These are phyloP conservation scores for Lepidurus apus DNA, from an alignment of 1,140 invertebrate species.

Conservation along the genomic window DNA sequence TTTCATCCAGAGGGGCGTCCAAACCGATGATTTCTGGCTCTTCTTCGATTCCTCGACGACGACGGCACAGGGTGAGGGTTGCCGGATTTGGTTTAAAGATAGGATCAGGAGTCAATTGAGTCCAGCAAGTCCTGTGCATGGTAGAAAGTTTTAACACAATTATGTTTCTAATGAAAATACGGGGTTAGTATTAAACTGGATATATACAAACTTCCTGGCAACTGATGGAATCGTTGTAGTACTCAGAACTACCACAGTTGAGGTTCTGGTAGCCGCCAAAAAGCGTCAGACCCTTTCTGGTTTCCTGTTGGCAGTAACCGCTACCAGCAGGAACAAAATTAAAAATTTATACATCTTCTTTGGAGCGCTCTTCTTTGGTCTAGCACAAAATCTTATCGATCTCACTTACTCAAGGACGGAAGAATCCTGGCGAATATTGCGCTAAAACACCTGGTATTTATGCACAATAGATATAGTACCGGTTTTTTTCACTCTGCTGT, in stretches of 20 bases:
- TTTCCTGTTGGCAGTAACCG: not conserved
- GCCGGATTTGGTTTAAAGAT: not conserved
- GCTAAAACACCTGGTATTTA: no score
- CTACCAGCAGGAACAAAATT: not conserved
- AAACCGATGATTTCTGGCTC: not conserved
- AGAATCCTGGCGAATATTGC: no score
- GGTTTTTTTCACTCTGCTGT: no score
- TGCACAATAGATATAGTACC: no score
- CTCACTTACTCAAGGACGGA: no score
- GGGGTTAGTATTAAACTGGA: not conserved
- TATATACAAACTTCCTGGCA: not conserved
- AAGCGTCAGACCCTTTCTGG: not conserved
- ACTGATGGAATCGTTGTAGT: not conserved
- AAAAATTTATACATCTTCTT: not conserved
- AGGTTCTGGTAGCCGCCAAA: not conserved
- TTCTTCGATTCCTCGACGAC: conserved; percentile 27
- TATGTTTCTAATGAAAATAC: no score
- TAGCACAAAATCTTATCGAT: no score
- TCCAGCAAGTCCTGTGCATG: no score
- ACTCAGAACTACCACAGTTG: not conserved
- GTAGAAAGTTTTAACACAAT: no score
- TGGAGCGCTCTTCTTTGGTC: not conserved
- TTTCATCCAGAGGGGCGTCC: not conserved
- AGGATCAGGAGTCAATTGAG: no score
- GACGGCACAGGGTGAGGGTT: conserved; percentile 2